These are phyloP conservation scores for Noctua janthe DNA, from an alignment of 2,888 invertebrate genomes.

Conservation along the genomic window DNA sequence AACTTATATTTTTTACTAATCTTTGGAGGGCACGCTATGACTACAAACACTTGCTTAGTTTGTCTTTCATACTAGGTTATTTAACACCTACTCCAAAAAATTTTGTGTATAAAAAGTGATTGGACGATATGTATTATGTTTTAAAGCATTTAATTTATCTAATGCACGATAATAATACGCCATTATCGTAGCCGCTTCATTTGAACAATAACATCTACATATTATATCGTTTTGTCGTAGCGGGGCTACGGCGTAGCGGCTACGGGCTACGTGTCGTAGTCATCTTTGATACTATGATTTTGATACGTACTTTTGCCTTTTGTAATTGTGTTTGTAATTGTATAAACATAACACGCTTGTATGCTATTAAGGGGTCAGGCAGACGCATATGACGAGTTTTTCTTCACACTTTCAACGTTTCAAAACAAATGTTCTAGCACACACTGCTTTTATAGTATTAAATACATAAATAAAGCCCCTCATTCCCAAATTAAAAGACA, in stretches of 20 bases:
- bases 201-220: background rate
- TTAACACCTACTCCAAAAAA: too few species aligned
- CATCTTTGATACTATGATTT: slow-evolving; percentile 8
- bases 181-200: slow-evolving; percentile 3
- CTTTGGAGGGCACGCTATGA: too few species aligned
- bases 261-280: slow-evolving; percentile 44
- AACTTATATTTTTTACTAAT: too few species aligned
- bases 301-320: slow-evolving; percentile 2
- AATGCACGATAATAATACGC: background rate
- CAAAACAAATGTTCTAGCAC: background rate
- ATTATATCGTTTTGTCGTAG: slow-evolving; percentile 36
- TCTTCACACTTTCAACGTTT: background rate
- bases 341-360: too few species aligned
- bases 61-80: background rate
- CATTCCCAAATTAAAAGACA: background rate
- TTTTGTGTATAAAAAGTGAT: background rate
- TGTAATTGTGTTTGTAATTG: background rate
- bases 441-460: background rate
- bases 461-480: background rate
- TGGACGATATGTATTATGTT: background rate
- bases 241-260: slow-evolving; percentile 61
- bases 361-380: background rate
- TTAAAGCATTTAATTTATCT: background rate
- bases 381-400: background rate
- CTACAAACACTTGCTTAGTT: too few species aligned